Conservation (phyloP, 2,113 vertebrate genomes). For the Saccopteryx bilineata region DNA sequence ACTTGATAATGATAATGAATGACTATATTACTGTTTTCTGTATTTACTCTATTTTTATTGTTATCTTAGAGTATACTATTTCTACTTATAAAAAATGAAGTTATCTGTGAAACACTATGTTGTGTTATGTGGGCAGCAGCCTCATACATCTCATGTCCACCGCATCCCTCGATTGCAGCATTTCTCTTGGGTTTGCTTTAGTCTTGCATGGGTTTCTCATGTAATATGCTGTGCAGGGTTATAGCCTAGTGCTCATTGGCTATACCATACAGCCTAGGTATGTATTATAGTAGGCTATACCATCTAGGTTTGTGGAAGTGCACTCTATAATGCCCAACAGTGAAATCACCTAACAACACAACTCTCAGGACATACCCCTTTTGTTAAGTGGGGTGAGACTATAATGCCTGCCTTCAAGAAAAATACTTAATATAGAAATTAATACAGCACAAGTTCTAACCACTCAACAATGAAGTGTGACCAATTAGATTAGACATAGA, state of each 20-base stretch:
- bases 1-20: not conserved
- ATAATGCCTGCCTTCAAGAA: not conserved
- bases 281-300: not conserved
- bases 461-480: not conserved
- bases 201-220: not conserved
- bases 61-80: not conserved
- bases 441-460: not conserved
- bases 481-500: not conserved
- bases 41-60: not conserved
- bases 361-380: not conserved
- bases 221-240: not conserved
- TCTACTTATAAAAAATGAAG: not conserved
- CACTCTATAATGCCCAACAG: not conserved
- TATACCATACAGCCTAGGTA: not conserved
- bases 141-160: not conserved
- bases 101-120: not conserved
- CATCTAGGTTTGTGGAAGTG: not conserved
- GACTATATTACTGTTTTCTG: not conserved
- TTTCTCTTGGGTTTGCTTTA: not conserved
- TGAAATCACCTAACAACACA: not conserved
- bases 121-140: not conserved
- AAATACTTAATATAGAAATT: not conserved
- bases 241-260: not conserved
- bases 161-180: not conserved
- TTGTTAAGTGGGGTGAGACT: not conserved